phyloP scores from a whole-genome alignment of 2,888 invertebrate species.

The Pelosia muscerda region DNA sequence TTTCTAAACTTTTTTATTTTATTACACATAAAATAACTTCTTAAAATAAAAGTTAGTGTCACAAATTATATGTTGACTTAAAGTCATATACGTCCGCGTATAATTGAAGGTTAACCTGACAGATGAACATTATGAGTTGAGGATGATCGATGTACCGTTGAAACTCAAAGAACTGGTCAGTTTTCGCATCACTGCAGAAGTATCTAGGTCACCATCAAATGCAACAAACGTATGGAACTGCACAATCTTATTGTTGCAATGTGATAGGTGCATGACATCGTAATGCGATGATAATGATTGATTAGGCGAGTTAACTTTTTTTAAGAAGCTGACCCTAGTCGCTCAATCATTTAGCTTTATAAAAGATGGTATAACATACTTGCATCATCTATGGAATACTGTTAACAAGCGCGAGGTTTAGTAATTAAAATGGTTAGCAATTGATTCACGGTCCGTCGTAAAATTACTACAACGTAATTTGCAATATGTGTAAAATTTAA shows the following conservation, averaged over 20 bases:
- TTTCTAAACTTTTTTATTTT: background rate
- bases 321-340: background rate
- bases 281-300: no score
- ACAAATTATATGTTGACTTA: background rate
- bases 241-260: background rate
- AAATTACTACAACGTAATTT: constrained; percentile 45
- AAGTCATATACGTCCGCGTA: background rate
- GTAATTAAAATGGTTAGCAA: constrained; percentile 62
- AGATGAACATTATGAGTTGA: background rate
- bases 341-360: constrained; percentile 37
- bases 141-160: background rate
- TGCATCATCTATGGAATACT: constrained; percentile 36
- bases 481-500: constrained; percentile 30
- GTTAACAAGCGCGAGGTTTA: constrained; percentile 39
- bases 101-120: background rate
- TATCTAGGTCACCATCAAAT: background rate
- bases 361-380: constrained; percentile 38
- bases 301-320: background rate
- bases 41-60: background rate
- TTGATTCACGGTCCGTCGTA: constrained; percentile 61
- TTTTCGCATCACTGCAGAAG: background rate
- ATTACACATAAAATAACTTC: no score
- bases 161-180: background rate
- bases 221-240: background rate
- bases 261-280: background rate